Conservation (phyloP, 1,140 invertebrate genomes). For the Pristionchus pacificus region DNA sequence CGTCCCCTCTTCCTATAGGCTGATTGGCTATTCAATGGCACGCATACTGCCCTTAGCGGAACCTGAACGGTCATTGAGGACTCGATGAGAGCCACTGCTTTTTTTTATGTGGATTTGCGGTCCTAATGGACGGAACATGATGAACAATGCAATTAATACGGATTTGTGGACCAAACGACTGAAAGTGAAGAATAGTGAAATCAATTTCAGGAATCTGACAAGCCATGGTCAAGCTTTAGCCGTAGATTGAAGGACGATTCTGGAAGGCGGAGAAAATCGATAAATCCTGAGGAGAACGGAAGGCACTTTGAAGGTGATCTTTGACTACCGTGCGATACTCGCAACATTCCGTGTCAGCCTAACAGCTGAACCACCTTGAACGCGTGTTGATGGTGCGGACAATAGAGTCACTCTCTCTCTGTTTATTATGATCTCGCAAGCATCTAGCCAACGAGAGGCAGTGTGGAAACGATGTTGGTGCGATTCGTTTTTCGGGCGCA, state of each 20-base stretch:
- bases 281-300: slow-evolving; percentile 51
- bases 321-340: too few species aligned
- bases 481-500: too few species aligned
- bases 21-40: too few species aligned
- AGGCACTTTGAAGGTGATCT: slow-evolving; percentile 52
- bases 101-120: too few species aligned
- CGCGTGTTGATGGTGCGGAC: neutral
- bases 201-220: neutral
- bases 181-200: slow-evolving; percentile 4
- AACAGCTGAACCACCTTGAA: slow-evolving; percentile 27
- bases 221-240: neutral
- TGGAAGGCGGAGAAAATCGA: slow-evolving; percentile 7
- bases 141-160: neutral
- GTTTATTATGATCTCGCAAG: slow-evolving; percentile 17
- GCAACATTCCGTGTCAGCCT: too few species aligned
- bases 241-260: slow-evolving; percentile 22
- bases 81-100: too few species aligned
- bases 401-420: neutral
- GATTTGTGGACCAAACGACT: neutral
- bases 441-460: too few species aligned
- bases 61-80: too few species aligned
- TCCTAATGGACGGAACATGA: neutral
- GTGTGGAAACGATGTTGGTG: too few species aligned
- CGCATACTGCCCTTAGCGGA: too few species aligned
- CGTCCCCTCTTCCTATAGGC: too few species aligned